Evolutionary conservation across 2,888 invertebrate species (phyloP), one percentile per base, ranked within the genome.

Genomic region (Cheiracanthium punctorium): DNA sequence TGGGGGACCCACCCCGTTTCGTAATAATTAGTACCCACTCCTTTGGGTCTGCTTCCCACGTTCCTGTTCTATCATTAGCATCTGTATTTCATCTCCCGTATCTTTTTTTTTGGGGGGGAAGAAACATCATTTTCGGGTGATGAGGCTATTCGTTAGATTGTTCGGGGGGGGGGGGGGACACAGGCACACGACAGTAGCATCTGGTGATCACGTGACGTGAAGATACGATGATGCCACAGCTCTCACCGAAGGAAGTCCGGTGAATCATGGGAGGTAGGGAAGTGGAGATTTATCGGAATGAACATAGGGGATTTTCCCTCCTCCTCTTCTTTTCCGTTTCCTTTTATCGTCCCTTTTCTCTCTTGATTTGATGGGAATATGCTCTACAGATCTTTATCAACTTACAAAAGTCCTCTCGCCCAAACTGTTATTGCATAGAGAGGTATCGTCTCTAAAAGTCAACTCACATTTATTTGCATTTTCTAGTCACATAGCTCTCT

Each of bases 211-310:
- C 67, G 67, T 67, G 67, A 67, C 67, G 0, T 12, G 32, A 10
- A 32, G 32, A 67, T 67, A 20, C 24, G 58, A 58, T 58, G 69
- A 33, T 20, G 20, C 69, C 69, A 69, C 69, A 32, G 8, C 33
- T 24, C 24, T n/a, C 24, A 12, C 37, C 37, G 37, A 29, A 75
- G 65, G 75, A 75, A 65, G 75, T 58, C 58, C 32, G 64, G 58
- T 75, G 75, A 58, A 65, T 41, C 58, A 58, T 33, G 37, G 41
- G n/a, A 41, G 41, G 24, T n/a, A n/a, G n/a, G n/a, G n/a, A n/a
- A n/a, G n/a, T n/a, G n/a, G 41, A 33, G 37, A 32, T 64, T 75
- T 75, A 75, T 75, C 64, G 65, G 75, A 75, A 75, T 75, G 75
- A 28, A 24, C 24, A 8, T n/a, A n/a, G 64, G 28, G 41, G 64